Conservation (phyloP, 2,113 vertebrate species). For the Prionailurus viverrinus region DNA sequence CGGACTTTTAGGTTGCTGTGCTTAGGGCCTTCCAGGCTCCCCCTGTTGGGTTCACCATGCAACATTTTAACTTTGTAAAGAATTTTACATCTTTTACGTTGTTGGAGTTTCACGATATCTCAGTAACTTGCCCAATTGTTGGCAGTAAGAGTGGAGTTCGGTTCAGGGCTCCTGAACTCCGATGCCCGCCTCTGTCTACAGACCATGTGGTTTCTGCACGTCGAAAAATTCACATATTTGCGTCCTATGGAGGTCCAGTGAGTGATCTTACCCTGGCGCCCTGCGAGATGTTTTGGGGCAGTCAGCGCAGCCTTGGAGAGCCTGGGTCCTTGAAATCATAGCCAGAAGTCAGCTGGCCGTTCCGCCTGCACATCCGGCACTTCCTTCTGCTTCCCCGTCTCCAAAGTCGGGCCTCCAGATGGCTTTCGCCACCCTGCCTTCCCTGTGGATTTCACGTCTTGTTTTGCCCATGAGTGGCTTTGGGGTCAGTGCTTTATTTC, state of each 20-base stretch:
- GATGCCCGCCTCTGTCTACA: background rate
- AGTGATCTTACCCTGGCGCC: background rate
- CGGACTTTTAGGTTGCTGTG: background rate
- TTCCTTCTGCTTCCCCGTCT: background rate
- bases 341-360: background rate
- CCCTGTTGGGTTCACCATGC: too few species aligned
- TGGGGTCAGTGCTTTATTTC: rapidly evolving
- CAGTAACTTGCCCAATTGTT: background rate
- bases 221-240: background rate
- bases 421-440: background rate
- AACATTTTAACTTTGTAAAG: background rate
- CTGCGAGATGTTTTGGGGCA: background rate
- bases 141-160: background rate
- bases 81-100: background rate
- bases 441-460: rapidly evolving
- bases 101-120: background rate
- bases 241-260: background rate
- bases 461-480: rapidly evolving
- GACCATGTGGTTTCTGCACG: rapidly evolving
- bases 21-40: background rate
- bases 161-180: background rate
- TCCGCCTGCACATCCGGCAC: rapidly evolving
- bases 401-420: background rate
- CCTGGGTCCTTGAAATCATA: background rate
- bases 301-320: background rate